Percentiles rank a stretch among this genome's conserved stretches.
Conservation (phyloP, 2,888 invertebrate species). For the Himalopsyche japonica region DNA sequence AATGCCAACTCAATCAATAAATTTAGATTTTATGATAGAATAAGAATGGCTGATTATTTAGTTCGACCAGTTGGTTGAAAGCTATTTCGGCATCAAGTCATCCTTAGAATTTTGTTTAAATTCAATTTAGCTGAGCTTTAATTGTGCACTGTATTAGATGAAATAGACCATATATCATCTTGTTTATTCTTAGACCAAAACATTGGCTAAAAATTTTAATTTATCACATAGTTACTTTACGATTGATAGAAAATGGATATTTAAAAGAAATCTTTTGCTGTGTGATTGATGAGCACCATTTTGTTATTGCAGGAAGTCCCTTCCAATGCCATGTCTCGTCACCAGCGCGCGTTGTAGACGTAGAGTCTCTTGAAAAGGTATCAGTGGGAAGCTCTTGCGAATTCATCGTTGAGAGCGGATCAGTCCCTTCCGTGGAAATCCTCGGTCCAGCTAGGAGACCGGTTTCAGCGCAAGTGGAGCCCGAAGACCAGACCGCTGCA, state of each 20-base stretch:
- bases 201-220: too few species aligned
- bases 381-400: slow-evolving; percentile 83
- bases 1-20: too few species aligned
- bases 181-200: too few species aligned
- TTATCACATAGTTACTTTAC: too few species aligned
- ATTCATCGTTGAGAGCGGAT: slow-evolving; percentile 86
- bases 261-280: background rate
- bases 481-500: slow-evolving; percentile 26
- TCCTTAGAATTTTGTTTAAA: too few species aligned
- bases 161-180: too few species aligned
- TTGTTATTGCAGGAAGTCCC: slow-evolving; percentile 68
- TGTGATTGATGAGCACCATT: background rate
- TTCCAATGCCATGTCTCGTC: slow-evolving; percentile 80
- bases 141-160: too few species aligned
- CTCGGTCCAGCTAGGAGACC: slow-evolving; percentile 73
- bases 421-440: slow-evolving; percentile 80
- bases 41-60: too few species aligned
- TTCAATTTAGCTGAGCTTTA: too few species aligned
- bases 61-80: too few species aligned
- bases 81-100: too few species aligned
- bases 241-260: background rate
- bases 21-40: too few species aligned
- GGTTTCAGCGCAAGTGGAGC: slow-evolving; percentile 65
- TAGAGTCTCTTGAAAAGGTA: slow-evolving; percentile 78
- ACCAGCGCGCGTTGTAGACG: slow-evolving; percentile 80